These are phyloP conservation scores for Rhagium mordax DNA, from an alignment of 2,888 invertebrate genomes.

Conservation along the genomic window DNA sequence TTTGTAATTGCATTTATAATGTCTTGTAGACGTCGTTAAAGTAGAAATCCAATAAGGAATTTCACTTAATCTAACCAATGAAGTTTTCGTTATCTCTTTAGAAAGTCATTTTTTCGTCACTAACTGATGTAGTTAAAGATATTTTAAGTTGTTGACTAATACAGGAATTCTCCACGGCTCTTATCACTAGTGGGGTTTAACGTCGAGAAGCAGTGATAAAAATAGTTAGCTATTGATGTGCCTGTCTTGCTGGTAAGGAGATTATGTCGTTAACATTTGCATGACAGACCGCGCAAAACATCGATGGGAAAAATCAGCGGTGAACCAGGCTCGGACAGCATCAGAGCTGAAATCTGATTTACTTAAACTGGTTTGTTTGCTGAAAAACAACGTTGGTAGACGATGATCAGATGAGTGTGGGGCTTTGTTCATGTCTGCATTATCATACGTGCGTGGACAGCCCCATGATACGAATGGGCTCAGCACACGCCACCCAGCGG, in stretches of 20 bases:
- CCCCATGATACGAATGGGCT: constrained; percentile 62
- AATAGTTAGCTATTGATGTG: neutral
- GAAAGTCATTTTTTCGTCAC: too few species aligned
- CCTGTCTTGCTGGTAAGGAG: constrained; percentile 31
- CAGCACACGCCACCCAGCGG: constrained; percentile 61
- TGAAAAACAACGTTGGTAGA: constrained; percentile 28
- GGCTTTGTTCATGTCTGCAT: constrained; percentile 32
- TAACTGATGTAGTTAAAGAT: too few species aligned
- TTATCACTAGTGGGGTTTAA: neutral
- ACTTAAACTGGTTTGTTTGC: constrained; percentile 43
- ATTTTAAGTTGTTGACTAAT: too few species aligned
- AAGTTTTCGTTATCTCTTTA: too few species aligned
- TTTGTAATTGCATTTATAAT: too few species aligned
- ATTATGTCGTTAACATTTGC: constrained; percentile 51
- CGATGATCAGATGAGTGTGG: constrained; percentile 28
- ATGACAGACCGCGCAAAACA: constrained; percentile 49
- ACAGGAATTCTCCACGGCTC: constrained; percentile 12
- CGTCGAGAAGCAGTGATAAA: constrained; percentile 12
- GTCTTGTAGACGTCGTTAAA: too few species aligned
- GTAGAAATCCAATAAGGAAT: too few species aligned
- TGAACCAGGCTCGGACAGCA: constrained; percentile 31
- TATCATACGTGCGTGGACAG: constrained; percentile 48
- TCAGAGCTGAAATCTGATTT: constrained; percentile 43
- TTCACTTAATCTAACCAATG: too few species aligned
- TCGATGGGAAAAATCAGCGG: constrained; percentile 41